Percentiles rank a stretch among this genome's conserved stretches.
These are phyloP conservation scores for Aleiodes alternator DNA, from an alignment of 2,888 invertebrate genomes.

Conservation along the genomic window DNA sequence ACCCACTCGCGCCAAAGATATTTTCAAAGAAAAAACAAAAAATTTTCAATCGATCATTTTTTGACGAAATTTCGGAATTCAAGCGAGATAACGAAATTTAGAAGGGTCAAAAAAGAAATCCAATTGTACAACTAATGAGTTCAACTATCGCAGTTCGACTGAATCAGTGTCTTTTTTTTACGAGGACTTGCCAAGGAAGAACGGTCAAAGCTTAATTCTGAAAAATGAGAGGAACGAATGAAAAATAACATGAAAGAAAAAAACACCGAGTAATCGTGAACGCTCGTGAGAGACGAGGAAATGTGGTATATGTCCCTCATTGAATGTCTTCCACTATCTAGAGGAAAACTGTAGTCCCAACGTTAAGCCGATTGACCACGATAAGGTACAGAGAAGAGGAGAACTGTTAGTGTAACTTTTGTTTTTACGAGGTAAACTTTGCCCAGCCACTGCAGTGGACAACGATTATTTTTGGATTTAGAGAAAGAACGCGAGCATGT, in stretches of 20 bases:
- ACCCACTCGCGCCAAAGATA: too few species aligned
- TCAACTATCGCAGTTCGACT: too few species aligned
- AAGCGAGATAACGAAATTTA: too few species aligned
- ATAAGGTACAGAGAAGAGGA: slow-evolving; percentile 56
- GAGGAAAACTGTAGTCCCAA: slow-evolving; percentile 21
- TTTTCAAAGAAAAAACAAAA: too few species aligned
- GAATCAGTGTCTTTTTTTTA: too few species aligned
- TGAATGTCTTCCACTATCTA: slow-evolving; percentile 33
- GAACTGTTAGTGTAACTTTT: slow-evolving; percentile 57
- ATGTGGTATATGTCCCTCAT: slow-evolving; percentile 30
- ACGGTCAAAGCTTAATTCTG: neutral
- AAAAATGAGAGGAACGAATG: slow-evolving; percentile 1
- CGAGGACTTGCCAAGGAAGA: neutral
- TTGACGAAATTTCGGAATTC: too few species aligned
- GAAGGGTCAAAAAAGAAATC: too few species aligned
- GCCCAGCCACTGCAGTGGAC: slow-evolving; percentile 53
- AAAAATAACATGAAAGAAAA: neutral
- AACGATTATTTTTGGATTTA: slow-evolving; percentile 64
- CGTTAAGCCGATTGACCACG: slow-evolving; percentile 53
- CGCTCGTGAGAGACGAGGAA: slow-evolving; percentile 24
- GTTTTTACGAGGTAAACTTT: slow-evolving; percentile 64
- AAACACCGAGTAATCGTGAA: slow-evolving; percentile 14
- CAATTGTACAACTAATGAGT: too few species aligned
- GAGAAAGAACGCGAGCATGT: neutral
- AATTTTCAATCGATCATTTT: too few species aligned